Conservation (phyloP, 2,113 vertebrate species). For the Embiotoca jacksoni region DNA sequence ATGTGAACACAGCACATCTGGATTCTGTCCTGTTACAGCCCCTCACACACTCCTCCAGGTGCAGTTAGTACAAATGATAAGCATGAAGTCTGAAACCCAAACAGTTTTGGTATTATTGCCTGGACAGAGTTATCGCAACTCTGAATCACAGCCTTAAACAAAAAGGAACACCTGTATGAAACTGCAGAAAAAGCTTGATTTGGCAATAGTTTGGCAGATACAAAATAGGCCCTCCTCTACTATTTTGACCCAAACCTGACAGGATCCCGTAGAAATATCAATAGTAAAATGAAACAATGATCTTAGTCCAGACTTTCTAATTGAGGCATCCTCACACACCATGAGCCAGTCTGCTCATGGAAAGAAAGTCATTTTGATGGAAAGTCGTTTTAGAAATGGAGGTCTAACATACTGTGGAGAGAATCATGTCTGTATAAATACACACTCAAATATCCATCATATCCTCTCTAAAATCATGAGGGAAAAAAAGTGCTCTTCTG, state of each 20-base stretch:
- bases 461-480: constrained; percentile 70
- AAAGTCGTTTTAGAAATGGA: constrained; percentile 65
- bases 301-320: constrained; percentile 48
- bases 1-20: constrained; percentile 10
- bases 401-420: constrained; percentile 57
- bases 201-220: constrained; percentile 86
- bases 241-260: constrained; percentile 49
- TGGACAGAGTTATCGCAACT: constrained; percentile 48
- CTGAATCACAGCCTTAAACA: constrained; percentile 61
- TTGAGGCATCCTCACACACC: constrained; percentile 52
- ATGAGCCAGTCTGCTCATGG: constrained; percentile 44
- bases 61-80: constrained; percentile 1
- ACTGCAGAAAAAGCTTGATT: constrained; percentile 65
- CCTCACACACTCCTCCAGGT: not conserved
- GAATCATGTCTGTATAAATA: constrained; percentile 74
- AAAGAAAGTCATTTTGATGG: constrained; percentile 62
- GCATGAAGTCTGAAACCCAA: constrained; percentile 15
- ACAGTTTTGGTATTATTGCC: constrained; percentile 7
- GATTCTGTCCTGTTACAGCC: not conserved
- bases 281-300: constrained; percentile 49
- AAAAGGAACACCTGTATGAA: constrained; percentile 57
- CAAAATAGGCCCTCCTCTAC: constrained; percentile 66
- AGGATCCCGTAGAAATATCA: constrained; percentile 58
- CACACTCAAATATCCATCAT: constrained; percentile 68
- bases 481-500: constrained; percentile 86